Conservation (phyloP, 2,797 vertebrate species). For the Semaprochilodus insignis region DNA sequence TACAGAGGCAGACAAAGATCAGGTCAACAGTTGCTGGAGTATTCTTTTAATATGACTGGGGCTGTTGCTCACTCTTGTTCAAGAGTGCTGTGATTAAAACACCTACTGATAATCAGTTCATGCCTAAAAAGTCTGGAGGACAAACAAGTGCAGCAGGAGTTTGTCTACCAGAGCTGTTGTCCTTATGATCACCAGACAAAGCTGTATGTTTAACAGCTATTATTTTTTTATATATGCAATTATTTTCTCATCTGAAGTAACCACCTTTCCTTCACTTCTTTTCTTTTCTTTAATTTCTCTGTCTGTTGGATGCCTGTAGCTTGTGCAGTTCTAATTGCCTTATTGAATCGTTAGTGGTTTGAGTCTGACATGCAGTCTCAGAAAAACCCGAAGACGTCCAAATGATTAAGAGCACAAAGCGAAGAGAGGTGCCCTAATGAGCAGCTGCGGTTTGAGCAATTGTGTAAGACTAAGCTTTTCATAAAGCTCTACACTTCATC, state of each 20-base stretch:
- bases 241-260: neutral
- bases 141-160: neutral
- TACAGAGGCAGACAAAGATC: no score
- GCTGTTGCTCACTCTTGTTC: no score
- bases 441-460: neutral
- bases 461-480: conserved; percentile 3
- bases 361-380: neutral
- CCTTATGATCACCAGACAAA: no score
- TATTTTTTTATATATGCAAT: no score
- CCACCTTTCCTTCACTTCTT: neutral
- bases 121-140: neutral
- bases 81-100: no score
- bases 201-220: no score
- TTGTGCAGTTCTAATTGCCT: neutral
- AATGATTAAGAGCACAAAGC: neutral
- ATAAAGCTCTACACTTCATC: neutral
- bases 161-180: neutral
- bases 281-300: neutral
- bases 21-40: no score
- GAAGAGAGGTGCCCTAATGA: neutral
- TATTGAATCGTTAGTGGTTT: neutral
- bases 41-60: no score
- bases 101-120: neutral
- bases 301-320: neutral
- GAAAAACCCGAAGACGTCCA: neutral